Evolutionary conservation across 2,113 vertebrate species (phyloP).

Genomic region (Mesembrinibis cayennensis): DNA sequence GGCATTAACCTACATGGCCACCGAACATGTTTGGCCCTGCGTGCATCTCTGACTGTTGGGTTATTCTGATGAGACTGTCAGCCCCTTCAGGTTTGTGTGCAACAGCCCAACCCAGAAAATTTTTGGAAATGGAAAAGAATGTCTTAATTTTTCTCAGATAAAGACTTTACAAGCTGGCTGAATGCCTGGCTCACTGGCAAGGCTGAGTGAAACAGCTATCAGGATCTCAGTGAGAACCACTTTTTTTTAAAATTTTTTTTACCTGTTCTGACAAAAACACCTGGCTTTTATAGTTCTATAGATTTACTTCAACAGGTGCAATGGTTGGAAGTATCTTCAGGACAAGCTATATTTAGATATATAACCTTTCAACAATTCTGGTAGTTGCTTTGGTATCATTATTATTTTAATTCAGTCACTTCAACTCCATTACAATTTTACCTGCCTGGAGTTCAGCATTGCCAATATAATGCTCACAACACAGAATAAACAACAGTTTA

Average conservation of each 20-base stretch:
- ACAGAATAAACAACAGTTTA: neutral
- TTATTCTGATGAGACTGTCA: neutral
- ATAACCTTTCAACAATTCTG: conserved; percentile 4
- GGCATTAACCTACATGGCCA: neutral
- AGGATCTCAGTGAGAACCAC: neutral
- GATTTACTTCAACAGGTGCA: neutral
- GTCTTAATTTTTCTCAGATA: neutral
- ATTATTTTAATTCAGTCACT: neutral
- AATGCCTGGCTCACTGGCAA: neutral
- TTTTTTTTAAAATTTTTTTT: neutral
- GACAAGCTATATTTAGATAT: conserved; percentile 26
- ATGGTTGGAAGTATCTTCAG: neutral
- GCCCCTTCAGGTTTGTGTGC: neutral
- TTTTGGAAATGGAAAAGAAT: neutral
- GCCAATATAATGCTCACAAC: neutral
- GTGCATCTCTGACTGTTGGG: neutral
- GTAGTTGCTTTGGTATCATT: neutral
- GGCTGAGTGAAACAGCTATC: neutral
- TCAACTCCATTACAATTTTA: neutral
- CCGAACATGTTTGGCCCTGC: neutral
- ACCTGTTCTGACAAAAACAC: neutral
- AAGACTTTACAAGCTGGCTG: neutral
- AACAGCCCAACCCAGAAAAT: neutral
- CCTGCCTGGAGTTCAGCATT: neutral
- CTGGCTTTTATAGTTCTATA: neutral